These are phyloP conservation scores for Gymnothorax javanicus DNA, from an alignment of 2,797 vertebrate species.

Conservation along the genomic window DNA sequence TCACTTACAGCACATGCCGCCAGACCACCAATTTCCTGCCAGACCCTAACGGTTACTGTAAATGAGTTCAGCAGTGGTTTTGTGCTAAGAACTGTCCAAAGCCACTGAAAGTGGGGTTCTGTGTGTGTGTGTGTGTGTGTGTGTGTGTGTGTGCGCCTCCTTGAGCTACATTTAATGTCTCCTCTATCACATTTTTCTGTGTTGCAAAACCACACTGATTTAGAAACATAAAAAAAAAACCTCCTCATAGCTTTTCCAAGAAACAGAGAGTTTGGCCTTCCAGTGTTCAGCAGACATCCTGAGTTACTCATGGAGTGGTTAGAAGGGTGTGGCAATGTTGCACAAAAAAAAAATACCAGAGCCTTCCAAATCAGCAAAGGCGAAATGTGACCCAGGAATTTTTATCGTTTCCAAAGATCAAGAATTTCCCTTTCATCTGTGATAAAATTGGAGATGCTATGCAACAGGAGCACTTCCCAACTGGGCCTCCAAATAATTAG, in stretches of 20 bases:
- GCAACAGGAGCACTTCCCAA: not conserved
- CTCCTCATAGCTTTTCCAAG: not conserved
- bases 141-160: conserved; percentile 27
- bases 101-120: not conserved
- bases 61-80: conserved; percentile 8
- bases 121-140: not conserved
- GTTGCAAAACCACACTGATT: not conserved
- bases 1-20: not conserved
- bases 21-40: not conserved
- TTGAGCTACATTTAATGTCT: not conserved
- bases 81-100: not conserved
- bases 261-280: not conserved
- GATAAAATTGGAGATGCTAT: not conserved
- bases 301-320: not conserved
- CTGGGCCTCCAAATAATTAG: not conserved
- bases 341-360: not conserved
- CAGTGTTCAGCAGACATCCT: not conserved
- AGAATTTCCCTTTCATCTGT: not conserved
- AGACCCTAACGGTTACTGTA: not conserved
- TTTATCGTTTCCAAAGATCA: not conserved
- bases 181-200: not conserved
- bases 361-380: not conserved
- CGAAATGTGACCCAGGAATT: conserved; percentile 5
- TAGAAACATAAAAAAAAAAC: not conserved
- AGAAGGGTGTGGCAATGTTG: not conserved